Base-by-base conservation (phyloP, 2,797 vertebrate species). In the Megaceryle alcyon region DNA sequence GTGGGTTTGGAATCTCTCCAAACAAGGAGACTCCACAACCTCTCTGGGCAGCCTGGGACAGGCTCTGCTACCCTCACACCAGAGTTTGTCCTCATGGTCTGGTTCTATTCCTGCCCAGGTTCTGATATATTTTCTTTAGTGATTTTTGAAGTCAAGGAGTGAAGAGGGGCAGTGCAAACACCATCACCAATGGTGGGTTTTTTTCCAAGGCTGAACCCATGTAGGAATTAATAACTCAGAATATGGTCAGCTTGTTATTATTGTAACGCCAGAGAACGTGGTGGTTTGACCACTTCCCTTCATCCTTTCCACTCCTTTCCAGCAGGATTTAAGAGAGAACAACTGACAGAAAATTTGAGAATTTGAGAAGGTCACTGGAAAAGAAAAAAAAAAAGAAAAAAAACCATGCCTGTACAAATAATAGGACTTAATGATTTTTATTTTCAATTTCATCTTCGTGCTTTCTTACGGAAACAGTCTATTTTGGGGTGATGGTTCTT, bases 381-480 rank as follows among this genome's bases (percentile, higher is more conserved):
- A 44, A 23, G 15, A 54, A 41, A 44, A 39, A 39, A 41, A 41
- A 41, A 41, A 41, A 41, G 41, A 48, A 46, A n/a, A n/a, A 20
- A 64, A 19, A 48, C 29, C 4, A 20, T 39, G 54, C 70, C 69
- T 90, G 64, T 48, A 33, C 71, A 82, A 91, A 93, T 88, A 94
- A 28, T 26, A 39, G 82, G 65, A n/a, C 8, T 68, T 61, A 89
- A 89, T 84, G 86, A 83, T 75, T 94, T 88, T 60, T 86, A 86
- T 93, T 93, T 93, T 73, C 83, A 82, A 8, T 94, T 96, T 92
- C 13, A 54, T 90, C 91, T 73, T 44, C 48, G 60, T 39, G 41
- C 41, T 81, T 78, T 51, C 75, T 73, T 92, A 76, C 3, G 54
- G 87, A 96, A 97, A 95, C 72, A 90, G 59, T 69, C 46, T 61